A percentile compares a stretch with the other conserved stretches of the same genome.
phyloP scores from a whole-genome alignment of 2,888 invertebrate species.

The Drosophila niveifrons region DNA sequence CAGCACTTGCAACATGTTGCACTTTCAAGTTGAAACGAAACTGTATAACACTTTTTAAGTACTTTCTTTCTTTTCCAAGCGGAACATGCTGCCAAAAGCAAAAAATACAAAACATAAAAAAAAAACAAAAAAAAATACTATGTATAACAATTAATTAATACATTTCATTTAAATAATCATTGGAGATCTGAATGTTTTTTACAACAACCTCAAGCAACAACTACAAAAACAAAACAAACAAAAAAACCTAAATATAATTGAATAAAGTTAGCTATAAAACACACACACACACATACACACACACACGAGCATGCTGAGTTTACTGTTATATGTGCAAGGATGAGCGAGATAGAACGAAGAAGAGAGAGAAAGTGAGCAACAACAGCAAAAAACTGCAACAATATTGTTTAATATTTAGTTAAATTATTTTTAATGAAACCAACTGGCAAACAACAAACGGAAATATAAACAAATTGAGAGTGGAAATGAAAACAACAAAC shows the following conservation, averaged over 20 bases:
- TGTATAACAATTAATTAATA: constrained; percentile 32
- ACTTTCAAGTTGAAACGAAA: constrained; percentile 25
- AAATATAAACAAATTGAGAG: constrained; percentile 21
- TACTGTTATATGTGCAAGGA: constrained; percentile 22
- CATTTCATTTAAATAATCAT: constrained; percentile 66
- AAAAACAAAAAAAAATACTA: constrained; percentile 16
- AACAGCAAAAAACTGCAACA: constrained; percentile 15
- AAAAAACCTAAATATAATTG: constrained; percentile 25
- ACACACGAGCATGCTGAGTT: constrained; percentile 51
- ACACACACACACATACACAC: constrained; percentile 42
- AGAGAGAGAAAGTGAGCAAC: constrained; percentile 17
- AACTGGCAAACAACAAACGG: constrained; percentile 4
- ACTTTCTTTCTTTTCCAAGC: constrained; percentile 38
- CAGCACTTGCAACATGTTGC: constrained; percentile 34
- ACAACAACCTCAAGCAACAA: constrained; percentile 44
- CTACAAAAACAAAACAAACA: background rate
- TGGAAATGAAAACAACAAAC: background rate
- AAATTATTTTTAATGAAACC: constrained; percentile 16
- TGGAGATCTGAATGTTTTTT: constrained; percentile 75
- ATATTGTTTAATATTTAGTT: constrained; percentile 66
- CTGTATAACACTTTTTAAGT: constrained; percentile 22
- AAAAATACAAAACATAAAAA: constrained; percentile 23
- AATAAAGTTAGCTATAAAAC: constrained; percentile 42
- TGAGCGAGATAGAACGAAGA: background rate
- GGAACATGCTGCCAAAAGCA: constrained; percentile 66